Evolutionary conservation across 2,113 vertebrate species (phyloP), one percentile per base, ranked within the genome.

Genomic region (Rhabdornis inornatus): DNA sequence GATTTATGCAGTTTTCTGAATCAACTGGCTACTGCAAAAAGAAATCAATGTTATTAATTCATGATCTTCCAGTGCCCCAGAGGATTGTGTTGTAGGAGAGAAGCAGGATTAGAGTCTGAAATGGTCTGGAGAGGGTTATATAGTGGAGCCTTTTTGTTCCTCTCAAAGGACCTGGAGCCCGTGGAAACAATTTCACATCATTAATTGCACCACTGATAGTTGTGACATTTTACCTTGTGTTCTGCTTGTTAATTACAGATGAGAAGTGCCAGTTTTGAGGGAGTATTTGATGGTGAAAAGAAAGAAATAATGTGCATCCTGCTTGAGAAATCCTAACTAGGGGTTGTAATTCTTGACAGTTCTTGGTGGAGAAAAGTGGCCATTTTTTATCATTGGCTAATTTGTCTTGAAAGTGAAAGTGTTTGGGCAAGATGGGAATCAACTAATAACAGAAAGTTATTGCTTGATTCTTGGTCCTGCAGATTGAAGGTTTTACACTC

Each of bases 401-500:
- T 95, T 87, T 91, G 16, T 84, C 88, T 71, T 57, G 15, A 55
- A 65, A 81, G 55, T 49, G 5, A 44, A 57, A 74, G 14, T 89
- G 59, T 85, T 85, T 44, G 63, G 40, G 57, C 14, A 69, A 64
- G 31, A 49, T 89, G 56, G 55, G 49, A 90, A 90, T 74, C 20
- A 24, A 91, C 52, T 84, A 60, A 56, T 61, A 83, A 72, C 47
- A 42, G 24, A 55, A 94, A 93, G 94, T 91, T 90, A 86, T 59
- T 78, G 37, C 60, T 83, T 79, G 77, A 91, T 50, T 90, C 59
- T 83, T 0, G 0, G 42, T 76, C 70, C 63, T 89, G 45, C 30
- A 94, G 55, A 88, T 42, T 79, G n/a, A 66, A 75, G n/a, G 31
- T 94, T 96, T 95, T 95, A 50, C 84, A 75, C 83, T 95, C 91